A percentile compares a stretch with the other conserved stretches of the same genome.
phyloP scores from a whole-genome alignment of 2,888 invertebrate genomes.

The Carterocephalus palaemon region DNA sequence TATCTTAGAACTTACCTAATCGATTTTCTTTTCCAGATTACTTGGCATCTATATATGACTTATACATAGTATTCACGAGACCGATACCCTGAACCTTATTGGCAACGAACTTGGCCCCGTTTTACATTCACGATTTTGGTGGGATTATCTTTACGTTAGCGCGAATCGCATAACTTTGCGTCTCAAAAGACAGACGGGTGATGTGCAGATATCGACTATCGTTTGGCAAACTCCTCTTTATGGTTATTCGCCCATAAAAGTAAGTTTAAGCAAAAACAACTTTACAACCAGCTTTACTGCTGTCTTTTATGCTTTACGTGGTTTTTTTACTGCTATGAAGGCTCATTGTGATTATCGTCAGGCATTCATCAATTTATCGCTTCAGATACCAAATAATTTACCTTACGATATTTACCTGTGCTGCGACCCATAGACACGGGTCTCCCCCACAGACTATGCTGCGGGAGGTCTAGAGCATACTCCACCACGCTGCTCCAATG shows the following conservation, averaged over 20 bases:
- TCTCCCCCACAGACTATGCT: too few relatives aligned
- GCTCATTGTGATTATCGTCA: slow-evolving; percentile 26
- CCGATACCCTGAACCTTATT: too few relatives aligned
- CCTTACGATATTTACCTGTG: too few relatives aligned
- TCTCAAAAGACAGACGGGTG: slow-evolving; percentile 51
- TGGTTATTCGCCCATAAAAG: slow-evolving; percentile 70
- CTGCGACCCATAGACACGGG: too few relatives aligned
- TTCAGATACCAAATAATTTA: slow-evolving; percentile 36
- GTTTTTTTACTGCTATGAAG: slow-evolving; percentile 47
- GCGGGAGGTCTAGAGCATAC: too few relatives aligned
- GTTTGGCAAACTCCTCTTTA: slow-evolving; percentile 66
- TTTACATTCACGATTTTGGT: background rate
- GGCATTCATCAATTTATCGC: slow-evolving; percentile 32
- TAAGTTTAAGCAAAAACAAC: slow-evolving; percentile 70
- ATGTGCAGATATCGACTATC: slow-evolving; percentile 60
- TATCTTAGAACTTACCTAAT: too few relatives aligned
- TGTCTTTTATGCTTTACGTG: slow-evolving; percentile 50
- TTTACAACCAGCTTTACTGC: slow-evolving; percentile 68
- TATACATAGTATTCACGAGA: too few relatives aligned
- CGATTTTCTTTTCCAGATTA: too few relatives aligned
- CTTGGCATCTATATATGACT: too few relatives aligned
- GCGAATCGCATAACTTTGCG: slow-evolving; percentile 38
- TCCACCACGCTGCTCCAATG: too few relatives aligned
- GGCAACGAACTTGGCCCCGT: too few relatives aligned
- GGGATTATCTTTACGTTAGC: slow-evolving; percentile 2